Percentiles rank a stretch among this genome's conserved stretches.
phyloP scores from a whole-genome alignment of 2,797 vertebrate genomes.

The Lycodopsis pacificus region DNA sequence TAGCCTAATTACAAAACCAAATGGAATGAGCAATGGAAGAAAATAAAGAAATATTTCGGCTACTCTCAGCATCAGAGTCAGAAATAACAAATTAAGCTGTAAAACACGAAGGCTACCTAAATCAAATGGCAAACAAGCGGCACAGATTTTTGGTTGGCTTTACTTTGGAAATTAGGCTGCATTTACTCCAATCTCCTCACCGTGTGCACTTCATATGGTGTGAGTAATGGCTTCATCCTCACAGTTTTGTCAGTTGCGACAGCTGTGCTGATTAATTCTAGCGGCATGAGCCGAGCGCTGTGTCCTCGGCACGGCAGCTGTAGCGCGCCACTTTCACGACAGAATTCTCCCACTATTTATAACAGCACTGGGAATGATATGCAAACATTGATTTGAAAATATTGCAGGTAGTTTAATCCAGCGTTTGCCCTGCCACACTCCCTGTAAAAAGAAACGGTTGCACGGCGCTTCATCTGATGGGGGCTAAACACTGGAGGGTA shows the following conservation, averaged over 20 bases:
- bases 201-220: constrained; percentile 19
- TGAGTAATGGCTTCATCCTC: constrained; percentile 54
- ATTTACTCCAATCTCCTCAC: constrained; percentile 6
- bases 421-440: not conserved
- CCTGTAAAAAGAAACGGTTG: not conserved
- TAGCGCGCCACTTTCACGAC: constrained; percentile 13
- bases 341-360: constrained; percentile 30
- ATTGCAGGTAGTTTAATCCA: constrained; percentile 25
- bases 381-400: constrained; percentile 42
- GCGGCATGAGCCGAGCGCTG: constrained; percentile 27
- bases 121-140: constrained; percentile 2
- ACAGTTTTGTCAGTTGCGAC: constrained; percentile 36
- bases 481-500: not conserved
- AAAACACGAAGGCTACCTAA: not conserved
- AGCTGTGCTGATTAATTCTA: constrained; percentile 63
- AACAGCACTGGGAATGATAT: constrained; percentile 7
- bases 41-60: not conserved
- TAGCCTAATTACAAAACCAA: not conserved
- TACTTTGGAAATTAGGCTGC: constrained; percentile 12
- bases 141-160: constrained; percentile 6
- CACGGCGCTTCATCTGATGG: not conserved
- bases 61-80: constrained; percentile 6
- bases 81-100: not conserved
- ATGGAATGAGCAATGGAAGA: constrained; percentile 2
- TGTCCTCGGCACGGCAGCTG: constrained; percentile 44